phyloP scores from a whole-genome alignment of 2,113 vertebrate species.

The Lamprologus lemairii region DNA sequence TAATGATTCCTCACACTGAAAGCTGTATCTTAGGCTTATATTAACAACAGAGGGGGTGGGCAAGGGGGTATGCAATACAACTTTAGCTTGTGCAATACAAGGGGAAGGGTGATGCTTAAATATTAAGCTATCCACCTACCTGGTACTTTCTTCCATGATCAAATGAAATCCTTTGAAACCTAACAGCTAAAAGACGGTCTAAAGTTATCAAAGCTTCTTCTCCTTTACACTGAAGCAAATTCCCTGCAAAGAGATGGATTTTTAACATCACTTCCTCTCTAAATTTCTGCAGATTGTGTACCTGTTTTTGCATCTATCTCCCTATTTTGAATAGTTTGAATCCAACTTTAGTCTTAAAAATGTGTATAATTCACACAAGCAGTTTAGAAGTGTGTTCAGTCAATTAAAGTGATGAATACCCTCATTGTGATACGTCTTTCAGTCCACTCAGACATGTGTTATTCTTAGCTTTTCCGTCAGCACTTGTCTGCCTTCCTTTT shows the following conservation, averaged over 20 bases:
- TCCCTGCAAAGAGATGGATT: not conserved
- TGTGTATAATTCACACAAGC: not conserved
- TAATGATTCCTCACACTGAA: slow-evolving; percentile 12
- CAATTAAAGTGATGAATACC: not conserved
- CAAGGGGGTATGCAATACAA: not conserved
- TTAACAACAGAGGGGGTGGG: not conserved
- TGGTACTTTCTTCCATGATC: not conserved
- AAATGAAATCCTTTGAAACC: slow-evolving; percentile 2
- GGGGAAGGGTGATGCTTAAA: not conserved
- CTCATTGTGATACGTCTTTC: not conserved
- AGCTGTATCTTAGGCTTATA: slow-evolving; percentile 1
- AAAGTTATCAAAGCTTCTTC: not conserved
- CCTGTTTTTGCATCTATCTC: not conserved
- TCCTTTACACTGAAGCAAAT: not conserved
- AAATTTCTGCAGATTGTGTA: not conserved
- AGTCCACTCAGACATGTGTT: not conserved
- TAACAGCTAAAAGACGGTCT: not conserved
- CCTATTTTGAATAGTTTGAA: not conserved
- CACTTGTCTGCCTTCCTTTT: slow-evolving; percentile 1
- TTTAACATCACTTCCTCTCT: not conserved
- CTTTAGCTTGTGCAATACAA: not conserved
- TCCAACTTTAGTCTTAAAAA: not conserved
- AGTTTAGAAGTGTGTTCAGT: not conserved
- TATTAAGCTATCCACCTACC: not conserved
- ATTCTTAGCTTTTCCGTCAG: not conserved